phyloP scores from a whole-genome alignment of 2,113 vertebrate genomes.

The Psammodynastes pulverulentus region DNA sequence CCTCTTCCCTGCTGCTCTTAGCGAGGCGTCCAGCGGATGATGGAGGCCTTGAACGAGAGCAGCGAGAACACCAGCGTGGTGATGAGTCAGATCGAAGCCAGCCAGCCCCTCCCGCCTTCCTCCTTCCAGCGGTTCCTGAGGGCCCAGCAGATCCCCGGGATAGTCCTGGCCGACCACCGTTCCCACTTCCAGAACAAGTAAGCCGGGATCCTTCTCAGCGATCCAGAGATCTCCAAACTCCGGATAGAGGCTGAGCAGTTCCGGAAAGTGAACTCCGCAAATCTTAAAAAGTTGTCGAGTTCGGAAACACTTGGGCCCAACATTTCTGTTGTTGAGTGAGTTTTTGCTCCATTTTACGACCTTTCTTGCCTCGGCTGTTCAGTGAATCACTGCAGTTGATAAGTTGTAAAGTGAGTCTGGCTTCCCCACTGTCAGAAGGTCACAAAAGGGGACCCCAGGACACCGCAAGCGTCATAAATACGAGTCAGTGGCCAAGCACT shows the following conservation, averaged over 20 bases:
- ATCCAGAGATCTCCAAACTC: neutral
- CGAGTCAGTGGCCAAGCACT: neutral
- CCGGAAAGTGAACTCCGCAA: neutral
- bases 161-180: constrained; percentile 83
- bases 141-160: constrained; percentile 75
- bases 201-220: neutral
- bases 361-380: neutral
- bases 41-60: constrained; percentile 56
- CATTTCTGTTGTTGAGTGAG: neutral
- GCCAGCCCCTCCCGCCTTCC: constrained; percentile 85
- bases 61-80: constrained; percentile 38
- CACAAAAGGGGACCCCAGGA: too few relatives aligned
- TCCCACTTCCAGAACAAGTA: constrained; percentile 78
- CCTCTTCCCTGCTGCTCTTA: neutral
- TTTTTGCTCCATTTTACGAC: neutral
- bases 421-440: neutral
- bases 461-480: neutral
- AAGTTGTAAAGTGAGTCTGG: neutral
- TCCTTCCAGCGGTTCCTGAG: constrained; percentile 92
- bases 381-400: neutral
- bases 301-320: neutral
- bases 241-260: too few relatives aligned
- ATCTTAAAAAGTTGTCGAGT: neutral
- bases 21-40: constrained; percentile 71
- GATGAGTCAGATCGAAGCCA: constrained; percentile 46